Evolutionary conservation across 1,140 invertebrate species (phyloP), one percentile per base, ranked within the genome.

Genomic region (Lasaia peninsularis): DNA sequence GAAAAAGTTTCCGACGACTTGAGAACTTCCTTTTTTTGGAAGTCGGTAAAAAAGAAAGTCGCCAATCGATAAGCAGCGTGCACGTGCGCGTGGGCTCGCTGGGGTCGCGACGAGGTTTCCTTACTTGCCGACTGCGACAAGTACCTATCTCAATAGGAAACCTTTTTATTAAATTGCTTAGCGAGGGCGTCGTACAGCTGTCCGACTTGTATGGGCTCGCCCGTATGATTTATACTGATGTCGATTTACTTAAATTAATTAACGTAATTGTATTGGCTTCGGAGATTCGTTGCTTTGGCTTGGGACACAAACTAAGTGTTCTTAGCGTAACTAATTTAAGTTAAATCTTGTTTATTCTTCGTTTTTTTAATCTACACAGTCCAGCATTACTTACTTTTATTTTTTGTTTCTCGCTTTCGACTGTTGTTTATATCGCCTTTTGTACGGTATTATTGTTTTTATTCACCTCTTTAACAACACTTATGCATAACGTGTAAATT

Each of bases 101-200:
- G 40, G 40, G 40, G 52, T 50, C 28, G 52, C 51, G 58, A 50
- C 18, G 52, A 54, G 56, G 57, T 56, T 62, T 62, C 49, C 54
- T 56, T 63, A 61, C 52, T 33, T 16, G 20, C 16, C 58, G 53
- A 61, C 50, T 51, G 40, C 54, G 35, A 40, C 35, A 40, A 40
- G 35, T 40, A 40, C 35, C 35, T 40, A 71, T 65, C 64, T 69
- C 62, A 63, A 68, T 70, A 62, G 73, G 79, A 84, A 86, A 82
- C 79, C 80, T 84, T 86, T 86, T 86, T 79, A 84, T 83, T 80
- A 80, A 78, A 85, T 86, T 81, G 72, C 55, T 59, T 58, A 54
- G 59, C 55, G 71, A 63, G 67, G 66, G 67, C 63, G 71, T 61
- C 67, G 50, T 73, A 71, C 78, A 81, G 79, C 79, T 81, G 78